Conservation (phyloP, 2,797 vertebrate genomes). For the Clangula hyemalis region DNA sequence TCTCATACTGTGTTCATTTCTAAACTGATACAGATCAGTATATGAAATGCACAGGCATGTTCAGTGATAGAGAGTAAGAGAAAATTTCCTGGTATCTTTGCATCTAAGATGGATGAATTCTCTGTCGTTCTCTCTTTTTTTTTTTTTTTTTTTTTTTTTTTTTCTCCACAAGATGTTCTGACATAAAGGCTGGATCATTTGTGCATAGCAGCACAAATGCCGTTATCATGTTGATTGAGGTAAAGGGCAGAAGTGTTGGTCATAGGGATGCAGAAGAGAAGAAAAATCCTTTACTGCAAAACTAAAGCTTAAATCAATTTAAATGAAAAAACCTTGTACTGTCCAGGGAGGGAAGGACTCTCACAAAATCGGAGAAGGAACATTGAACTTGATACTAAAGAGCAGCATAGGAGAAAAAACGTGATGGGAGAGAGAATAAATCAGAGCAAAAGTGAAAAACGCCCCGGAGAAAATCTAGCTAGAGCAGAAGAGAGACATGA, state of each 20-base stretch:
- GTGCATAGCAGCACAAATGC: slow-evolving; percentile 27
- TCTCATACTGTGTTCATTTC: slow-evolving; percentile 5
- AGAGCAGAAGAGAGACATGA: slow-evolving; percentile 35
- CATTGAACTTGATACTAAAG: neutral
- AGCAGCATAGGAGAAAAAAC: neutral
- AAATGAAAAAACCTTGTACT: neutral
- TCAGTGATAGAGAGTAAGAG: neutral
- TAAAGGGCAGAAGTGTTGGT: slow-evolving; percentile 56
- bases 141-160: neutral
- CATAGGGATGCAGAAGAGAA: neutral
- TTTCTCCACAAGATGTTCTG: slow-evolving; percentile 22
- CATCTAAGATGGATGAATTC: slow-evolving; percentile 1
- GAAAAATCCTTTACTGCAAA: slow-evolving; percentile 20
- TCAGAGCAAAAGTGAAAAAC: neutral
- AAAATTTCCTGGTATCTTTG: slow-evolving; percentile 1
- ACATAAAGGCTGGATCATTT: slow-evolving; percentile 5
- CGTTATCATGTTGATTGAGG: slow-evolving; percentile 56
- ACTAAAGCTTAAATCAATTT: slow-evolving; percentile 35
- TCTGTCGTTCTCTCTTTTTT: neutral
- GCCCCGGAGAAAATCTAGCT: neutral
- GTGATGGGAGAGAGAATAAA: slow-evolving; percentile 21
- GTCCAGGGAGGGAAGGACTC: neutral
- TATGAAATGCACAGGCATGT: slow-evolving; percentile 28
- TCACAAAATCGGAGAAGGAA: slow-evolving; percentile 6
- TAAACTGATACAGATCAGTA: neutral